These are phyloP conservation scores for Amphilophus citrinellus DNA, from an alignment of 2,113 vertebrate species.

Conservation along the genomic window DNA sequence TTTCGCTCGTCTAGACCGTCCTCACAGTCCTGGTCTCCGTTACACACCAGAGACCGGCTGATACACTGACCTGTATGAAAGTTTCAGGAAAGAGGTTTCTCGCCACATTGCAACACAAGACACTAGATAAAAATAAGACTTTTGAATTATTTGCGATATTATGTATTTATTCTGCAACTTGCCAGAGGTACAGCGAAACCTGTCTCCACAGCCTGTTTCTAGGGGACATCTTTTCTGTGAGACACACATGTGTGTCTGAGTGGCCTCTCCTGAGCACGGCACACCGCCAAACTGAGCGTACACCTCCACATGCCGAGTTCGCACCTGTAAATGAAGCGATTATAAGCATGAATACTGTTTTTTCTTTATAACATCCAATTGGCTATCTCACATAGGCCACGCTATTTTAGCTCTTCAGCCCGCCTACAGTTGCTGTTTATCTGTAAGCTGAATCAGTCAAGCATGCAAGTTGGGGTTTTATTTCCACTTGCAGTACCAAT, in stretches of 20 bases:
- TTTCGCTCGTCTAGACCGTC: conserved; percentile 88
- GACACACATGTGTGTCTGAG: conserved; percentile 79
- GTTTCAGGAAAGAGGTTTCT: background rate
- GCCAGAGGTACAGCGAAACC: conserved; percentile 91
- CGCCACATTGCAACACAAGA: background rate
- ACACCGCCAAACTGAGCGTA: conserved; percentile 86
- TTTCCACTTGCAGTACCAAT: background rate
- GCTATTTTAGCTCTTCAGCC: background rate
- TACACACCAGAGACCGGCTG: conserved; percentile 88
- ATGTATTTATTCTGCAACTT: background rate
- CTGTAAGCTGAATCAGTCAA: background rate
- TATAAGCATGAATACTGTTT: background rate
- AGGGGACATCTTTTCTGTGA: conserved; percentile 82
- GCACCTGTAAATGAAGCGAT: conserved; percentile 73
- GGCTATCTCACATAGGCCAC: background rate
- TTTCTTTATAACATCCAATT: background rate
- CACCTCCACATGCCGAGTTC: conserved; percentile 77
- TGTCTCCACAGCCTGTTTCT: conserved; percentile 84
- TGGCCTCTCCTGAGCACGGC: conserved; percentile 79
- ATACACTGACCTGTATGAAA: conserved; percentile 88
- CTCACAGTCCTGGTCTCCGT: conserved; percentile 94
- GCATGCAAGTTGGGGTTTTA: background rate
- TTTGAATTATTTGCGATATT: background rate
- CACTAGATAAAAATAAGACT: background rate
- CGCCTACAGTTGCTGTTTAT: background rate